Conservation (phyloP, 2,113 vertebrate species). For the Passer montanus region DNA sequence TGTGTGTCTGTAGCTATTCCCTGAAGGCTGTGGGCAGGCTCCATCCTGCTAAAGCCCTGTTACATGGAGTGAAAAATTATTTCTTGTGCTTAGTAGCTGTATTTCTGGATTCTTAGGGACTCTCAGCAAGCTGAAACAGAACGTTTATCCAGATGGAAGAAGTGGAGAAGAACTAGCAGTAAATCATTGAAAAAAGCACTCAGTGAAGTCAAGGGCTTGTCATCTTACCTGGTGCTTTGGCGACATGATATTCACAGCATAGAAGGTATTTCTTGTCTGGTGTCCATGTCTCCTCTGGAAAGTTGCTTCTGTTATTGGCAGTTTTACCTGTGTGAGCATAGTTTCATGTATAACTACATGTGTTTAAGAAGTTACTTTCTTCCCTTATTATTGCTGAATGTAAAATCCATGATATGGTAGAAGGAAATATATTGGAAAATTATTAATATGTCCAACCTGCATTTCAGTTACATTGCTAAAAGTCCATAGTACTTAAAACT, state of each 20-base stretch:
- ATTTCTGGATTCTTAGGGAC: constrained; percentile 55
- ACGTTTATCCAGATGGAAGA: constrained; percentile 72
- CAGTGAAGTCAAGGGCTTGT: constrained; percentile 67
- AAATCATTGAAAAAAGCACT: constrained; percentile 76
- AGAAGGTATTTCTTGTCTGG: constrained; percentile 68
- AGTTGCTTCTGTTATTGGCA: background rate
- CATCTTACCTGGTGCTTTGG: constrained; percentile 85
- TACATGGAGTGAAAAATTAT: background rate
- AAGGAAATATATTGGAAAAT: background rate
- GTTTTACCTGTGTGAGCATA: background rate
- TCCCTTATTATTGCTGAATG: background rate
- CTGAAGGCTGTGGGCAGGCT: background rate
- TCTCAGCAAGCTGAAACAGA: constrained; percentile 49
- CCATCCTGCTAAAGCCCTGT: background rate
- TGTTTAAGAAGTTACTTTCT: background rate
- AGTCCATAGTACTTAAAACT: background rate
- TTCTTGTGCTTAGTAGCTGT: background rate
- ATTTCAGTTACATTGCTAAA: background rate
- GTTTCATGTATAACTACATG: background rate
- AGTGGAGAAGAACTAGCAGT: constrained; percentile 75
- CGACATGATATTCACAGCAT: constrained; percentile 81
- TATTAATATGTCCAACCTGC: background rate
- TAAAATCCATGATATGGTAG: background rate
- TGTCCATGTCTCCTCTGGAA: background rate
- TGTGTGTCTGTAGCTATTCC: fast-evolving